Evolutionary conservation across 2,113 vertebrate genomes (phyloP).

Genomic region (Aphyosemion australe): DNA sequence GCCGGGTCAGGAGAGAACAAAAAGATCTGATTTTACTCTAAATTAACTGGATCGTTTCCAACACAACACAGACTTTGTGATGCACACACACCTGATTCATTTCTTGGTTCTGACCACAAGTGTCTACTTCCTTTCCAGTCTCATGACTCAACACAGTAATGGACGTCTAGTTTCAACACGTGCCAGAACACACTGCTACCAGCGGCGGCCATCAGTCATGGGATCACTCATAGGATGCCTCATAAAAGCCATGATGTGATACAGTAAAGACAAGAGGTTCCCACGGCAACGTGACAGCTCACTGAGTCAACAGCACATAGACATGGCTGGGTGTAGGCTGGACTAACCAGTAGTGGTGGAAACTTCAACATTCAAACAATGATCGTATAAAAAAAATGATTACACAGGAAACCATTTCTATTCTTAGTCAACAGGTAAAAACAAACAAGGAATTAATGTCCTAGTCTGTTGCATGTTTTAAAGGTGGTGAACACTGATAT

Average conservation of each 20-base stretch:
- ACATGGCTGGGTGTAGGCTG: not conserved
- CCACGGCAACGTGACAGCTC: slow-evolving; percentile 2
- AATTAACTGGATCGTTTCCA: too few relatives aligned
- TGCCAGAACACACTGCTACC: slow-evolving; percentile 1
- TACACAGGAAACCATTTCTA: not conserved
- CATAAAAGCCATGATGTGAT: slow-evolving; percentile 3
- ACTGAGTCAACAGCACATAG: not conserved
- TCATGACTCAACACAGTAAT: slow-evolving; percentile 56
- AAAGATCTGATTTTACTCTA: not conserved
- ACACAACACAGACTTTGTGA: slow-evolving; percentile 18
- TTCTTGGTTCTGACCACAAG: slow-evolving; percentile 56
- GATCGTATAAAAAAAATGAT: slow-evolving; percentile 16
- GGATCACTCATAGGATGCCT: slow-evolving; percentile 25
- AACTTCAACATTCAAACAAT: slow-evolving; percentile 21
- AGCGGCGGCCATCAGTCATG: slow-evolving; percentile 22
- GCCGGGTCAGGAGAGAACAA: not conserved
- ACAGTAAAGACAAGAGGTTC: slow-evolving; percentile 6
- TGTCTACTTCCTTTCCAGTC: slow-evolving; percentile 67
- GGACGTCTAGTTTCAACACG: slow-evolving; percentile 27
- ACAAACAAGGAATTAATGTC: too few relatives aligned
- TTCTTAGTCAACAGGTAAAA: too few relatives aligned
- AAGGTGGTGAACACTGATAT: too few relatives aligned
- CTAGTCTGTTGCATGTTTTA: not conserved
- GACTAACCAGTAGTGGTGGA: slow-evolving; percentile 8
- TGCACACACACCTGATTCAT: slow-evolving; percentile 38